Base-by-base conservation (phyloP, 2,113 vertebrate genomes). In the Pionites leucogaster region DNA sequence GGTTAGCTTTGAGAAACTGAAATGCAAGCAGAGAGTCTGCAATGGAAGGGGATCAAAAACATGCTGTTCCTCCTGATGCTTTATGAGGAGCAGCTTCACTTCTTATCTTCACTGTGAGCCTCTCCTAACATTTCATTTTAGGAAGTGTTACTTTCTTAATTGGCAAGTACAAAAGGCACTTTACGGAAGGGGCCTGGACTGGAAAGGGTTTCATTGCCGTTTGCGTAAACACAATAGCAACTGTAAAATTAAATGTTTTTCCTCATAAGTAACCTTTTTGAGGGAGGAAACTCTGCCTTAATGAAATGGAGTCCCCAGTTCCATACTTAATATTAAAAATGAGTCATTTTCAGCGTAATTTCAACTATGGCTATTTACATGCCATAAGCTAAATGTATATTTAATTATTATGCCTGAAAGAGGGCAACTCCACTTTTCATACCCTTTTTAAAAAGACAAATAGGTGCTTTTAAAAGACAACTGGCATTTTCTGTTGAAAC, bases 61-160 rank as follows among this genome's bases (percentile, higher is more conserved):
- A 10, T 0, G 0, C 23, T 9, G 28, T 16, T 76, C 71, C 57
- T 72, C 44, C 33, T 9, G 75, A 28, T 1, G 35, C 12, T 52
- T 90, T 50, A 2, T 13, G 81, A 77, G 85, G 44, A 67, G 46
- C 63, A 72, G 55, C 50, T 80, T 72, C 39, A 17, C 41, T 39
- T 17, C 5, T 37, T 5, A 17, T 4, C 49, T 10, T 2, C 18
- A 16, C 65, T 33, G 17, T 17, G 20, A 67, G 52, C 49, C 23
- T 37, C 74, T 64, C 62, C 39, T 28, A 10, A n/a, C 16, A 25
- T 79, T 27, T 50, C 33, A 41, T 44, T 65, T 19, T 35, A 60
- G 68, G 49, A 59, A 35, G 31, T 15, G 9, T 31, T 74, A 29
- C 42, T 39, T 67, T 17, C 82, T 42, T 59, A 76, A 79, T 3